These are phyloP conservation scores for Diorhabda elongata DNA, from an alignment of 1,140 invertebrate genomes.

Conservation along the genomic window DNA sequence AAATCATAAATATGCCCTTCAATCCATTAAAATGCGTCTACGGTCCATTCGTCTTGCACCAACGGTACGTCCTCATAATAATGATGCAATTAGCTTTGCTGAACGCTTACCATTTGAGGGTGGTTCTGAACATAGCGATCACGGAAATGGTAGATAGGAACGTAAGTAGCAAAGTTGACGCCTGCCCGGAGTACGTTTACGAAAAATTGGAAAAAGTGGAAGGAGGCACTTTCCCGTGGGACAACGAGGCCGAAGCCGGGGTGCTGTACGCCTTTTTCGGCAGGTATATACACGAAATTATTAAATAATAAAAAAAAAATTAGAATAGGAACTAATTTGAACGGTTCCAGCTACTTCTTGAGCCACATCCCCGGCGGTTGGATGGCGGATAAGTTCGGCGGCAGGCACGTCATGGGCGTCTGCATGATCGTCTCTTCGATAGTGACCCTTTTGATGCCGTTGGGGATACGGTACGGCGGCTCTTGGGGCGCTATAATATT, in stretches of 20 bases:
- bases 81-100: slow-evolving; percentile 25
- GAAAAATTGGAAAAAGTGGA: not conserved
- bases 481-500: slow-evolving; percentile 14
- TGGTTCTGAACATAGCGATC: slow-evolving; percentile 29
- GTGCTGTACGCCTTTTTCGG: slow-evolving; percentile 23
- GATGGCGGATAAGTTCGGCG: slow-evolving; percentile 27
- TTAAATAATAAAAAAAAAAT: no score
- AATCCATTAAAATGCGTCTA: slow-evolving; percentile 17
- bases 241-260: slow-evolving; percentile 5
- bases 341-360: slow-evolving; percentile 16
- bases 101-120: slow-evolving; percentile 22
- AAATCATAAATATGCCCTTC: slow-evolving; percentile 5
- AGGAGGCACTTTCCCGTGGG: slow-evolving; percentile 23
- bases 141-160: slow-evolving; percentile 24
- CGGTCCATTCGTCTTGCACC: slow-evolving; percentile 20
- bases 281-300: not conserved
- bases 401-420: slow-evolving; percentile 19
- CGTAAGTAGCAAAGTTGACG: not conserved
- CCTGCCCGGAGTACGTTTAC: slow-evolving; percentile 8
- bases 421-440: slow-evolving; percentile 17
- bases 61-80: slow-evolving; percentile 23
- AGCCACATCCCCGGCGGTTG: slow-evolving; percentile 26
- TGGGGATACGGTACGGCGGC: slow-evolving; percentile 16
- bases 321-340: no score
- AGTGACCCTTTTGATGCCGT: slow-evolving; percentile 13